phyloP scores from a whole-genome alignment of 2,797 vertebrate species.

The Halcyon leucocephala region DNA sequence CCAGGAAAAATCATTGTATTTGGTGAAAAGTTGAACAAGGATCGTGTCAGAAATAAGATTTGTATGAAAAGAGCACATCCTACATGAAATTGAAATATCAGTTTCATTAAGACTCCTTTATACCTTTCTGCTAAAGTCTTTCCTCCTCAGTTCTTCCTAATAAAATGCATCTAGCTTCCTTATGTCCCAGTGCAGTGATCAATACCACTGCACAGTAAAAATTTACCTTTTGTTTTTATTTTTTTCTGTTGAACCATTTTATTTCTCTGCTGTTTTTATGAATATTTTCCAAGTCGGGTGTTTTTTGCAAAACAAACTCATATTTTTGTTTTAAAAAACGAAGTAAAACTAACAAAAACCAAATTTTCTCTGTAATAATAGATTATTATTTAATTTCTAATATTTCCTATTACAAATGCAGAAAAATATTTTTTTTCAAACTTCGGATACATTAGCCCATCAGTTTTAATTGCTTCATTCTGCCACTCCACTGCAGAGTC shows the following conservation, averaged over 20 bases:
- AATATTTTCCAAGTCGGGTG: background rate
- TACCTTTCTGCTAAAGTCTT: background rate
- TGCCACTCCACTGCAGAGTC: slow-evolving; percentile 15
- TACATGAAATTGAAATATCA: background rate
- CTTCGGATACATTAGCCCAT: background rate
- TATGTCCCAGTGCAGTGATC: background rate
- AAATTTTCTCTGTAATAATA: background rate
- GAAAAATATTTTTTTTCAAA: background rate
- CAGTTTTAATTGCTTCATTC: slow-evolving; percentile 26
- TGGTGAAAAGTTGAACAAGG: slow-evolving; percentile 3
- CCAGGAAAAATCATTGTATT: slow-evolving; percentile 1
- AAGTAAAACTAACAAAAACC: background rate
- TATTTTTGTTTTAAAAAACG: background rate
- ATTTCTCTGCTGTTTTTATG: background rate
- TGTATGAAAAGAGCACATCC: background rate
- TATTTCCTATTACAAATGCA: background rate
- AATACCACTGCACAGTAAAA: background rate
- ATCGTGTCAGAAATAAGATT: background rate
- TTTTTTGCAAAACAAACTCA: background rate
- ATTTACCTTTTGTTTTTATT: no score
- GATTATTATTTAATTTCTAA: background rate
- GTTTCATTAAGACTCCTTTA: background rate
- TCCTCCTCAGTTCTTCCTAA: background rate
- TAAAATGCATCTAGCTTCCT: background rate
- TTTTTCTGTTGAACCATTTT: background rate